Base-by-base conservation (phyloP, 2,888 invertebrate genomes). In the Cheilosia pagana region DNA sequence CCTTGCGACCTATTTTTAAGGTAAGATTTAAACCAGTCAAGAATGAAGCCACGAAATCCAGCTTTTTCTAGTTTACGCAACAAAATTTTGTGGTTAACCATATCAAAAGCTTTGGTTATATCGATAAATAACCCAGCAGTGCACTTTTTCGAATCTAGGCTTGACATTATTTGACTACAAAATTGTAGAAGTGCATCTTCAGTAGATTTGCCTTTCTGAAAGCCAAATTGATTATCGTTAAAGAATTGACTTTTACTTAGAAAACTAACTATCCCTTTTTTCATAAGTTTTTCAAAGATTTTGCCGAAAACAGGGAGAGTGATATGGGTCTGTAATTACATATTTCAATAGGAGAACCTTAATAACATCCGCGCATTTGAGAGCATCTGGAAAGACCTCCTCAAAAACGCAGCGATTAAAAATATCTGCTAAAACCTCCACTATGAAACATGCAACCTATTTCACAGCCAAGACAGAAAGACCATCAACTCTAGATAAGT, bases 371-470 rank as follows among this genome's bases (percentile, higher is more conserved):
- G 52, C 41, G 53, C 67, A 39, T 14, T 39, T 67, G 1, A 67
- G 28, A 0, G 2, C 48, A 23, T 60, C 60, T 0, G 59, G 23
- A 45, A 70, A 57, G 0, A 70, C 31, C 7, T 45, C 68, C 8
- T 6, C 35, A 43, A 68, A 67, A 8, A 53, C 23, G 14, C 65
- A 48, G 16, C 43, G 43, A 57, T 57, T 68, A 31, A 45, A 68
- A n/a, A 57, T 16, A n/a, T 50, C 12, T 5, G 53, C 10, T 14
- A 68, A 45, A 1, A 72, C 62, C 45, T 63, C 52, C 12, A 45
- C 45, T 43, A 74, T 14, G 28, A 63, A 63, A 6, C 53, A 71
- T 5, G 50, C 60, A 50, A 60, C 12, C 39, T 52, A 50, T 60
- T 60, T 57, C 1, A 60, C 19, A 25, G 21, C 6, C 10, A 41